Conservation (phyloP, 2,888 invertebrate species). For the Eupithecia subfuscata region DNA sequence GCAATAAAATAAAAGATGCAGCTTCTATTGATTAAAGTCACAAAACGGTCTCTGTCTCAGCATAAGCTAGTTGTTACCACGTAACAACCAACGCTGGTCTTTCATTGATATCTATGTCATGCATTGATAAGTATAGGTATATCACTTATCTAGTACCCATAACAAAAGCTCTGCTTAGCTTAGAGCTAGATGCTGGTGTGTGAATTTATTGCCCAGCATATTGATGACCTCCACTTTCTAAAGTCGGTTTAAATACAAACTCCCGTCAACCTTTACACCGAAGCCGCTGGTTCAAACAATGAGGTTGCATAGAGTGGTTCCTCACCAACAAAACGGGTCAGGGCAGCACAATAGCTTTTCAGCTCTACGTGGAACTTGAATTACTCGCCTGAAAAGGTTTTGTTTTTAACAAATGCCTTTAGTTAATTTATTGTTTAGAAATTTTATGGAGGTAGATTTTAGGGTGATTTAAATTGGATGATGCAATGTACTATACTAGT, state of each 20-base stretch:
- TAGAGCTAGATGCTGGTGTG: too few species aligned
- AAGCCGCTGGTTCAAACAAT: slow-evolving; percentile 37
- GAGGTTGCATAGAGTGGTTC: slow-evolving; percentile 47
- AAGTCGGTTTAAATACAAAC: slow-evolving; percentile 1
- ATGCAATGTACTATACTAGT: too few species aligned
- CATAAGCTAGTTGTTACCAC: too few species aligned
- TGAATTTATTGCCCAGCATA: background rate
- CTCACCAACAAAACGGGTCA: slow-evolving; percentile 49
- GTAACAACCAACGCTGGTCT: too few species aligned
- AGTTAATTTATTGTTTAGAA: background rate
- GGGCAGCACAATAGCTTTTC: slow-evolving; percentile 40
- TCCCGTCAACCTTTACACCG: slow-evolving; percentile 7
- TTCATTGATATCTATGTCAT: too few species aligned
- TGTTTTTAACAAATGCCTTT: background rate
- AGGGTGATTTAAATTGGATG: background rate
- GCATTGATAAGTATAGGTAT: too few species aligned
- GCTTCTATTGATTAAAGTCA: too few species aligned
- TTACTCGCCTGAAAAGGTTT: slow-evolving; percentile 11
- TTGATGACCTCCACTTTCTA: slow-evolving; percentile 2
- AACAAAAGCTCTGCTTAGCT: too few species aligned
- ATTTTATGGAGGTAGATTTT: background rate
- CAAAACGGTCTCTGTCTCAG: too few species aligned
- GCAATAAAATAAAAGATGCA: too few species aligned
- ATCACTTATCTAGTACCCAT: too few species aligned
- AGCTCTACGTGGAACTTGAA: slow-evolving; percentile 23